phyloP scores from a whole-genome alignment of 1,140 invertebrate genomes.

The Drosophila lacteicornis region DNA sequence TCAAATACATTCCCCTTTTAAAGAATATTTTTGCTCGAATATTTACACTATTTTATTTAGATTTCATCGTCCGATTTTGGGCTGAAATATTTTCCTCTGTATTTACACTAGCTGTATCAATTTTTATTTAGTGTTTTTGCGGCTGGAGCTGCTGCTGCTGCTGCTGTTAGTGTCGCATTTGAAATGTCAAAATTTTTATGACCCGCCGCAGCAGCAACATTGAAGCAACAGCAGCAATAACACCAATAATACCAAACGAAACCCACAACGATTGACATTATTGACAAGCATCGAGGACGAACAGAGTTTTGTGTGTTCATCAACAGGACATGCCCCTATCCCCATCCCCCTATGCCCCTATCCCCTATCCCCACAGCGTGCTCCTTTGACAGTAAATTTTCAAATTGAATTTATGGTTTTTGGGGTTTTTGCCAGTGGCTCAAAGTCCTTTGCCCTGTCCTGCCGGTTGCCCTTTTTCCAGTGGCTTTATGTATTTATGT shows the following conservation, averaged over 20 bases:
- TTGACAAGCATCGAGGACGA: constrained; percentile 53
- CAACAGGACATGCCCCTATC: constrained; percentile 25
- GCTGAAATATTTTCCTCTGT: constrained; percentile 25
- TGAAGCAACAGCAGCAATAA: constrained; percentile 30
- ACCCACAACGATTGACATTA: constrained; percentile 66
- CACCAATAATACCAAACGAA: constrained; percentile 29
- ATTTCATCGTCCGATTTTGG: neutral
- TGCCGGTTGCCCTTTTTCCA: neutral
- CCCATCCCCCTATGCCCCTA: too few relatives aligned
- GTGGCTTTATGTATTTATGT: constrained; percentile 67
- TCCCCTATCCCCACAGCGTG: neutral
- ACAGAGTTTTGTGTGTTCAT: constrained; percentile 29
- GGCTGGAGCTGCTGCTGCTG: constrained; percentile 14
- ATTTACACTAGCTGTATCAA: constrained; percentile 28
- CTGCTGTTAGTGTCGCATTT: constrained; percentile 45
- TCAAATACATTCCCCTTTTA: neutral
- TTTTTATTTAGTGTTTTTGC: constrained; percentile 45
- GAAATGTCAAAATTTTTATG: constrained; percentile 72
- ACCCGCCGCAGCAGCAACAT: constrained; percentile 22
- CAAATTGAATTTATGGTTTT: constrained; percentile 78
- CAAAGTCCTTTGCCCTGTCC: neutral
- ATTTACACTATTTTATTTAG: neutral
- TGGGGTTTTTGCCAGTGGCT: constrained; percentile 38
- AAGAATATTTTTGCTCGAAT: neutral
- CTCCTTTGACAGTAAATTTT: constrained; percentile 72